Evolutionary conservation across 1,140 invertebrate genomes (phyloP), one percentile per base, ranked within the genome.

Genomic region (Diabrotica virgifera): DNA sequence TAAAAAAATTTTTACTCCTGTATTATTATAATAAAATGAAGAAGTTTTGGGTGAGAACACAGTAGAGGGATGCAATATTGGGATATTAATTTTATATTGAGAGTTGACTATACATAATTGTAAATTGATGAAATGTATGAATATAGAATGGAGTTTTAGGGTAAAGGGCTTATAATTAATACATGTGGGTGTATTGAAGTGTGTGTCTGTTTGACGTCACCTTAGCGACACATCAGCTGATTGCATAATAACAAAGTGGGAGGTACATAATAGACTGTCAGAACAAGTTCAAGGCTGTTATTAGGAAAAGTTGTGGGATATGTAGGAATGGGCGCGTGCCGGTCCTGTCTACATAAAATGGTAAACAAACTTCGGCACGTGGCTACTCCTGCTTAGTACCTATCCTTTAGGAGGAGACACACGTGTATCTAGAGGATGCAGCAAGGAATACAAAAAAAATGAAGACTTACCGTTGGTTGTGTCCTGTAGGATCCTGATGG

Each of bases 181-280:
- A 57, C 50, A 60, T 40, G 67, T 65, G 56, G 67, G 67, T 59
- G 67, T 57, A 57, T 52, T 59, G 62, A 70, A 70, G 59, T 66
- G 67, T 63, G 69, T 67, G 67, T 71, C 73, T 66, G 67, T 63
- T 70, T 67, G 67, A 72, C 73, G 72, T 72, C 69, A 72, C 69
- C 64, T 71, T 68, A 73, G 69, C 66, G 67, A 75, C 70, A 72
- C 69, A 71, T 74, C 75, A 77, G 75, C 74, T 77, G 75, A 77
- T 74, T 76, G 75, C 69, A 77, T 74, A 77, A 77, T 77, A 75
- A 75, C 72, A 75, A 75, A 76, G 75, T 77, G 74, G 75, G 73
- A 70, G 74, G 71, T 70, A 63, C 70, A 64, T 74, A 73, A 76
- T 74, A 67, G 63, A 71, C 69, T 76, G 70, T 76, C 66, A 64